Evolutionary conservation across 2,888 invertebrate species (phyloP).

Genomic region (Meandrusa payeni): DNA sequence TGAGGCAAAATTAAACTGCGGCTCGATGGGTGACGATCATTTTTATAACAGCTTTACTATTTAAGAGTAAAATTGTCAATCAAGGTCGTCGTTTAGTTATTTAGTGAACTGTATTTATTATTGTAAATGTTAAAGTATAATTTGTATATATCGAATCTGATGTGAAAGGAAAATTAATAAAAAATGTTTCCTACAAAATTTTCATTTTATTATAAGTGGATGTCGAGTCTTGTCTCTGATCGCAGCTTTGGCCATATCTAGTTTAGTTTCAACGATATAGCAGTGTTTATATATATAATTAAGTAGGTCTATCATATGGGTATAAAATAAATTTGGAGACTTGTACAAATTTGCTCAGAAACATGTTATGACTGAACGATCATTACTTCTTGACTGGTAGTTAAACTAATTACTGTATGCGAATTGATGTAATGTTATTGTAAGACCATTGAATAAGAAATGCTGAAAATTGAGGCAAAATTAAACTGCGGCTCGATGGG

Average conservation of each 20-base stretch:
- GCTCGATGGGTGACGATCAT: constrained; percentile 50
- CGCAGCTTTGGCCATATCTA: constrained; percentile 28
- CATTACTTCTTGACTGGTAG: constrained; percentile 76
- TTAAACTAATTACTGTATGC: constrained; percentile 39
- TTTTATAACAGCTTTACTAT: constrained; percentile 63
- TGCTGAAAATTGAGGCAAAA: constrained; percentile 14
- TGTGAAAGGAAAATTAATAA: constrained; percentile 74
- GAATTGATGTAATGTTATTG: constrained; percentile 28
- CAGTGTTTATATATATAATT: constrained; percentile 24
- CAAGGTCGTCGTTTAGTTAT: constrained; percentile 52
- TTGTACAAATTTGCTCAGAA: constrained; percentile 79
- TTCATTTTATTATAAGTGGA: constrained; percentile 54
- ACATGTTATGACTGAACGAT: constrained; percentile 72
- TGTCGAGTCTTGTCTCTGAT: constrained; percentile 74
- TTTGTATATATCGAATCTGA: constrained; percentile 78
- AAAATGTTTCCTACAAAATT: constrained; percentile 76
- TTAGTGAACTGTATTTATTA: constrained; percentile 63
- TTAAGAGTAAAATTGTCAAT: constrained; percentile 56
- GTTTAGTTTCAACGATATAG: constrained; percentile 2
- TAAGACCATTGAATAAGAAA: constrained; percentile 5
- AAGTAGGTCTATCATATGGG: constrained; percentile 52
- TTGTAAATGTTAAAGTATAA: constrained; percentile 75
- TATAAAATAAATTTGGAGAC: constrained; percentile 71
- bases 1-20: constrained; percentile 38
- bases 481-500: constrained; percentile 47